Evolutionary conservation across 2,888 invertebrate species (phyloP), one percentile per base, ranked within the genome.

Genomic region (Caenorhabditis sinica): DNA sequence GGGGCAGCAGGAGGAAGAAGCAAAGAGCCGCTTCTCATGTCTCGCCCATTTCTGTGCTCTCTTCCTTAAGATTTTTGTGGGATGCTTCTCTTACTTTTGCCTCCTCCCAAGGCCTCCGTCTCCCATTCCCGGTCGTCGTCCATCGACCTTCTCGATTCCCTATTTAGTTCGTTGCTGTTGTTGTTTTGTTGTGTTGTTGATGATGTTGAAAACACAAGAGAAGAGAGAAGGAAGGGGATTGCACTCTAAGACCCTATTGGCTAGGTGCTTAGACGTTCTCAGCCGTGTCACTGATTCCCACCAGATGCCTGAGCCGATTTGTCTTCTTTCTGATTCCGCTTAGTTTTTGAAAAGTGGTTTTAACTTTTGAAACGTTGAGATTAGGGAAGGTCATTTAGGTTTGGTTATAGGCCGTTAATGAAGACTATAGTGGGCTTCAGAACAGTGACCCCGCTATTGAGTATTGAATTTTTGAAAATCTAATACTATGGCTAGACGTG

Each of bases 21-120:
- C 81, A 75, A 82, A 82, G 69, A 74, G 74, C 74, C 68, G 81
- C 68, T 68, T 68, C 53, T 58, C 68, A 68, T 74, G 81, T 51
- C 69, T 81, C 81, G 65, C 30, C 53, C 33, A 60, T 81, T 53
- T 68, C 74, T 20, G 33, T 36, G 56, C 60, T 82, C 71, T 71
- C 61, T 75, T 69, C 65, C 63, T 76, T 66, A 60, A 71, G 75
- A 82, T 69, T 82, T 69, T 72, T 15, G n/a, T 49, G 49, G 40
- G 40, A 53, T 68, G 65, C 73, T 56, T 68, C 43, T 71, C 65
- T 58, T 58, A 60, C 68, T 66, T 69, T 69, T 69, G 51, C 25
- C 69, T 30, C 28, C 56, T 30, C n/a, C n/a, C 49, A n/a, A 8
- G 15, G 28, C 23, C 65, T 74, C 28, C 43, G 11, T 40, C 25